Base-by-base conservation (phyloP, 1,140 invertebrate genomes). In the Nomia melanderi region DNA sequence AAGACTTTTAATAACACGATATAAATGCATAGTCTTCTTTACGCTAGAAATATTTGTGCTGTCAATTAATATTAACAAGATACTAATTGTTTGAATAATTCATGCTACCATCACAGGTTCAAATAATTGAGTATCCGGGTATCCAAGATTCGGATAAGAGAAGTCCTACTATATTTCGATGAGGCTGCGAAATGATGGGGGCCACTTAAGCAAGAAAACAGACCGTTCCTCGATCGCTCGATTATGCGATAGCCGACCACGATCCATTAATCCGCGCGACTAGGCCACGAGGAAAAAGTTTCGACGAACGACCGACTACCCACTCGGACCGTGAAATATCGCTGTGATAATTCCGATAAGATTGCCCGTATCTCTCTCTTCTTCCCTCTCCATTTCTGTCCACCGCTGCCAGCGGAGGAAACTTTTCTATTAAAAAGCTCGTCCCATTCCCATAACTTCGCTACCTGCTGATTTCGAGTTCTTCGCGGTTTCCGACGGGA, bases 291-390 rank as follows among this genome's bases (percentile, higher is more conserved):
- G 47, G 47, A 50, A n/a, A n/a, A 50, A 50, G 47, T 50, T 50
- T 50, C 47, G 47, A n/a, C 47, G 20, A 50, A 44, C 41, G 41
- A 44, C 12, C 47, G 47, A 17, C 47, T 50, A 17, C 47, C 47
- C 47, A 50, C 47, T 50, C 47, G 47, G 17, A 50, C 47, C 47
- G 47, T 50, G 47, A 50, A 50, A 50, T 50, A 50, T 50, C 47
- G 47, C 47, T n/a, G 47, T 50, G 47, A 50, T 50, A 50, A 50
- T 50, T 50, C 20, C 47, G 47, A 50, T 50, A 50, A 50, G 47
- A 50, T 50, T 50, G 47, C 47, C 47, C 47, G 20, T 50, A 50
- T 50, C 47, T 50, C 47, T 50, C n/a, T 50, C 47, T 50, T 17
- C 17, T 50, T 4, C 41, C 47, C 47, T 50, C 20, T 50, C 47